Evolutionary conservation across 2,797 vertebrate species (phyloP), one percentile per base, ranked within the genome.

Genomic region (Dryobates pubescens): DNA sequence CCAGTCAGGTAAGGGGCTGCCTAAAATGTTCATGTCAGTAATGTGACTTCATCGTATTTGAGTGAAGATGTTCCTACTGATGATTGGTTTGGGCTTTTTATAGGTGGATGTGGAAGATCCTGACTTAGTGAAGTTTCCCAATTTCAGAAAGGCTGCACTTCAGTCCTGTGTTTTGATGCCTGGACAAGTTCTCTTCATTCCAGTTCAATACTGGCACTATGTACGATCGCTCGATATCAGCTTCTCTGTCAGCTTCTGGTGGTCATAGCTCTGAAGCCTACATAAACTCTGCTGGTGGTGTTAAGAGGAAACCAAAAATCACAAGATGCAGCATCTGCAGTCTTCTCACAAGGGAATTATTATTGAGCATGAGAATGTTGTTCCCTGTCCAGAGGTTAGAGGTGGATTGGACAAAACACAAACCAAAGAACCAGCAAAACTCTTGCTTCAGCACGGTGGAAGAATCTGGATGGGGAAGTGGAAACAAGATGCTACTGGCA

Each of bases 211-310:
- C 34, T 99, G 99, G 99, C 99, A 99, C 89, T 99, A 99, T 0
- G 98, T 99, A 49, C 98, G 98, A 32, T 98, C 99, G 0, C 96
- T 99, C 49, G 98, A 99, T 92, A 97, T 98, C 89, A 99, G 99
- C 96, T 99, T 99, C 93, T 99, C 99, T 0, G 98, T 99, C 96
- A 99, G 99, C 95, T 99, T 99, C 97, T 99, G 99, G 99, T 99
- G 99, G 99, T 98, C 98, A 0, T 99, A 98, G 98, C 69, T 27
- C 15, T 63, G 69, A 36, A 58, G 51, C 23, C 20, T 4, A 7
- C 14, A 16, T 10, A 15, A 59, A 34, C 4, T 32, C 72, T 65
- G 27, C 45, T 34, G 54, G 26, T 34, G 26, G 10, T 58, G 19
- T 43, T 12, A 59, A 41, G 2, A 10, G 47, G 47, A 12, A 65